Evolutionary conservation across 2,888 invertebrate genomes (phyloP), one percentile per base, ranked within the genome.

Genomic region (Hesperia comma): DNA sequence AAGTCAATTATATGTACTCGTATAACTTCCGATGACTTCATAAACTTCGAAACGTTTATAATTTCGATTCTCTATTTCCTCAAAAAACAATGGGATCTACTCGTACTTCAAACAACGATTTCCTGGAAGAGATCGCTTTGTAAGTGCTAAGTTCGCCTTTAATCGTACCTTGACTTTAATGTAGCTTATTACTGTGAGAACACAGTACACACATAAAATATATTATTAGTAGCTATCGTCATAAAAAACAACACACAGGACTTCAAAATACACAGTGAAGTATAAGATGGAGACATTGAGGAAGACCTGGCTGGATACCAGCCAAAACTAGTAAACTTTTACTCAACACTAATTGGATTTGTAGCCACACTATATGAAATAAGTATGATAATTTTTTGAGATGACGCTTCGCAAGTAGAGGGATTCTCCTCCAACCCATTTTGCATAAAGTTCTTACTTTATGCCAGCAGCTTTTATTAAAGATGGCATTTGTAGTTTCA

Each of bases 341-440:
- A 75, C 78, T 81, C 74, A 78, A 82, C 84, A 80, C 85, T 90
- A 91, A 91, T 91, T 90, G 84, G 83, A 88, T 89, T 88, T 87
- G 86, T 86, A 82, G 75, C 75, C 71, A 71, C 72, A 73, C 71
- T 78, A 73, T 69, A 77, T 76, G 63, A 74, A 73, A 74, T 71
- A 77, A 76, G 72, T 75, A 73, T 70, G 75, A 74, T 74, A 74
- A 70, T 72, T 72, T 74, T 75, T 70, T 72, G 74, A 72, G 73
- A 73, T 53, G 63, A 51, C 49, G 56, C 40, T 49, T 51, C 37
- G 21, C 46, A 26, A 61, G 37, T 51, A 19, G 51, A 51, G 37
- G 17, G 33, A 0, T 49, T 56, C 49, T 17, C n/a, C 46, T 33
- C 46, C 56, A 41, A 33, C 43, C 43, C 46, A 46, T 37, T 63